Percentiles rank a stretch among this genome's conserved stretches.
These are phyloP conservation scores for Ascidia mentula DNA, from an alignment of 23 tunicate genomes.

Conservation along the genomic window DNA sequence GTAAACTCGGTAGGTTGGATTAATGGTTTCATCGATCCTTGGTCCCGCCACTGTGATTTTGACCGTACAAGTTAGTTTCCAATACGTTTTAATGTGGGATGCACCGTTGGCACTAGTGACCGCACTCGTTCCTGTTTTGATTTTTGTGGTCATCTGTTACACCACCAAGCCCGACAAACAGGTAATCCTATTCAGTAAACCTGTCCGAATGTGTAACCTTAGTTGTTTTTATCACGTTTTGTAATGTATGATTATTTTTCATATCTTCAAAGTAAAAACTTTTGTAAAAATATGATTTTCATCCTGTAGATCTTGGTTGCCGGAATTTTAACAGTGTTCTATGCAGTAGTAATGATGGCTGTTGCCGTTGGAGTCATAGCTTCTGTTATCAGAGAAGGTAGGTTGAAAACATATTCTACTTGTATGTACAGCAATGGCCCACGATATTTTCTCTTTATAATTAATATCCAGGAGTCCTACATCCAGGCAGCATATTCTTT, in stretches of 20 bases:
- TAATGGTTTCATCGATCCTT: conserved; percentile 80
- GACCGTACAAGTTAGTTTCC: conserved; percentile 75
- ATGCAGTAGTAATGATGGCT: conserved; percentile 96
- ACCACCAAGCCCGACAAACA: conserved; percentile 68
- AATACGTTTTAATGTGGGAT: conserved; percentile 59
- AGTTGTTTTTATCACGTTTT: too few relatives aligned
- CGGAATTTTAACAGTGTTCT: conserved; percentile 78
- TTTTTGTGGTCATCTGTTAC: conserved; percentile 82
- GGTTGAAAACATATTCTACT: too few relatives aligned
- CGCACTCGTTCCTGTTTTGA: conserved; percentile 85
- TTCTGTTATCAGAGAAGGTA: conserved; percentile 48
- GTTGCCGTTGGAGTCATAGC: conserved; percentile 87
- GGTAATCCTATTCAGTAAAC: too few relatives aligned
- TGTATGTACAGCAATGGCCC: too few relatives aligned
- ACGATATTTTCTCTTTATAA: too few relatives aligned
- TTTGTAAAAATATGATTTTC: background rate
- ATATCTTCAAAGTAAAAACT: too few relatives aligned
- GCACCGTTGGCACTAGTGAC: conserved; percentile 48
- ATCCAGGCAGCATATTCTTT: conserved; percentile 81
- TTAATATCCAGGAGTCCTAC: conserved; percentile 65
- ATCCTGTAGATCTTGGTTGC: conserved; percentile 69
- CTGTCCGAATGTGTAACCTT: too few relatives aligned
- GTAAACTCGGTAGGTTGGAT: conserved; percentile 22
- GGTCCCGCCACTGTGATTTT: conserved; percentile 92
- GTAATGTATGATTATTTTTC: too few relatives aligned